Evolutionary conservation across 2,888 invertebrate genomes (phyloP).

Genomic region (Thalpophila matura): DNA sequence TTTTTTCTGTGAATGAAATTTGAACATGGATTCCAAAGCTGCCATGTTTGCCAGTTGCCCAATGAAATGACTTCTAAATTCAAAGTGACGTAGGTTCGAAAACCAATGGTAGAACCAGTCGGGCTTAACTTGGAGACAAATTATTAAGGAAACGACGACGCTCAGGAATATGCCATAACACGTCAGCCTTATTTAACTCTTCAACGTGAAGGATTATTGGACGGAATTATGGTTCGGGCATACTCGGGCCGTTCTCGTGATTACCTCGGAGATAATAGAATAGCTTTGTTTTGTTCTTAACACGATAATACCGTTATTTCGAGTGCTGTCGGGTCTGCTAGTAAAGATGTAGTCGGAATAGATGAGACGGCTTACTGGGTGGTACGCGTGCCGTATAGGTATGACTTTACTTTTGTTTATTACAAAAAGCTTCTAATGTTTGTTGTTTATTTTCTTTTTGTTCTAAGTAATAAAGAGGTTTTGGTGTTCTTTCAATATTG

Average conservation of each 20-base stretch:
- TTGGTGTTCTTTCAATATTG: not conserved
- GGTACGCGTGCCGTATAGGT: constrained; percentile 19
- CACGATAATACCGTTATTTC: constrained; percentile 50
- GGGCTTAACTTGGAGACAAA: constrained; percentile 71
- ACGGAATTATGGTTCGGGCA: constrained; percentile 63
- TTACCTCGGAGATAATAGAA: constrained; percentile 73
- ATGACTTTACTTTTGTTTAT: constrained; percentile 32
- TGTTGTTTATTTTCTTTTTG: constrained; percentile 6
- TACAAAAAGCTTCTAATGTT: constrained; percentile 25
- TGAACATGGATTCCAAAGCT: not conserved
- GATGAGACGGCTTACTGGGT: constrained; percentile 30
- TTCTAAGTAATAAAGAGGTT: not conserved
- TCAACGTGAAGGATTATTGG: constrained; percentile 81
- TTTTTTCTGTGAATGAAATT: constrained; percentile 10
- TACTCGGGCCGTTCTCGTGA: constrained; percentile 64
- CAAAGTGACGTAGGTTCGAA: constrained; percentile 51
- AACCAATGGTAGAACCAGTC: constrained; percentile 57
- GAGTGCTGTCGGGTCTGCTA: constrained; percentile 39
- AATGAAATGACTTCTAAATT: constrained; percentile 28
- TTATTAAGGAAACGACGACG: constrained; percentile 78
- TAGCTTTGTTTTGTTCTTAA: constrained; percentile 65
- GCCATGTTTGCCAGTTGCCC: not conserved
- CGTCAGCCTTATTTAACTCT: constrained; percentile 76
- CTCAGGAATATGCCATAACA: constrained; percentile 78
- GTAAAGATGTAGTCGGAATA: constrained; percentile 28